Percentiles rank a stretch among this genome's conserved stretches.
Evolutionary conservation across 2,797 vertebrate genomes (phyloP).

Genomic region (Ctenochaetus hawaiiensis): DNA sequence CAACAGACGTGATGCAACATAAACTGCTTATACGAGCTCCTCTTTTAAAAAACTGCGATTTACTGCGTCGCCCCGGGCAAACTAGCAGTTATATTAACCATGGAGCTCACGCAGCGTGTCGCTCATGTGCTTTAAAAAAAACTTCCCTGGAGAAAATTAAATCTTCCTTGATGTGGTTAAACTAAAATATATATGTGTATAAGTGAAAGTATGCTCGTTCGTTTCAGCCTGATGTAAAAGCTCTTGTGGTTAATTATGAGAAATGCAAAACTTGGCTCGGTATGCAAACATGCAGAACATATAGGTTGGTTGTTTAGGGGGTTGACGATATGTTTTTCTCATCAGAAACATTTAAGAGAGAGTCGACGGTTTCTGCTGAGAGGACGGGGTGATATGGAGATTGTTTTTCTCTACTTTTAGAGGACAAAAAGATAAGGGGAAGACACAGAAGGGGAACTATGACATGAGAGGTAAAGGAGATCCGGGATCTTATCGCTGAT

Average conservation of each 20-base stretch:
- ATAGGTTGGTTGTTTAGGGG: conserved; percentile 22
- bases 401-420: background rate
- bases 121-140: conserved; percentile 23
- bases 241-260: conserved; percentile 50
- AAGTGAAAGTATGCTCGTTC: conserved; percentile 16
- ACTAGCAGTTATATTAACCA: conserved; percentile 41
- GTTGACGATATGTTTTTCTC: conserved; percentile 24
- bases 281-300: conserved; percentile 50
- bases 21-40: conserved; percentile 48
- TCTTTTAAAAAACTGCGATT: conserved; percentile 44
- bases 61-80: conserved; percentile 32
- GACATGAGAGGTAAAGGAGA: conserved; percentile 32
- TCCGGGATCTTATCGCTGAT: conserved; percentile 30
- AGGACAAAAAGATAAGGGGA: conserved; percentile 30
- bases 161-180: conserved; percentile 53
- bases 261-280: conserved; percentile 41
- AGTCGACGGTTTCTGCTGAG: conserved; percentile 48
- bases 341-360: conserved; percentile 32
- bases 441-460: conserved; percentile 52
- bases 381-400: conserved; percentile 32
- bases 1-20: conserved; percentile 73
- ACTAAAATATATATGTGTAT: conserved; percentile 12
- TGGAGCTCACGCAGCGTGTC: background rate
- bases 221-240: conserved; percentile 22
- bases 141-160: conserved; percentile 23